Evolutionary conservation across 2,888 invertebrate species (phyloP).

Genomic region (Heliconius charithonia): DNA sequence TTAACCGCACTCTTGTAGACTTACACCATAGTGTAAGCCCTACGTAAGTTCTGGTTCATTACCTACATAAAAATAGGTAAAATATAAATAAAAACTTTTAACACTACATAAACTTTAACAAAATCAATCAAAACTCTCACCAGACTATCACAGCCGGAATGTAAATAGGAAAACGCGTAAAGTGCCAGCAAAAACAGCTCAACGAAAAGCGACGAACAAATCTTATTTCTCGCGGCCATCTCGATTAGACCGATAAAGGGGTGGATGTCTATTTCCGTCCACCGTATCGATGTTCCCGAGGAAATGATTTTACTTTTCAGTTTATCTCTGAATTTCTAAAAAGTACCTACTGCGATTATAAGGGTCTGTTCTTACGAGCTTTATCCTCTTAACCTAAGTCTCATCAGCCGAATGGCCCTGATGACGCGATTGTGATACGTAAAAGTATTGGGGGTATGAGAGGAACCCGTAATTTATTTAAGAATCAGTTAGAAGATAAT

Average conservation of each 20-base stretch:
- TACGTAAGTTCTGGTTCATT: too few relatives aligned
- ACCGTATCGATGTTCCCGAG: constrained; percentile 61
- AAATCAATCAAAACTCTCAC: neutral
- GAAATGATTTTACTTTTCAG: constrained; percentile 62
- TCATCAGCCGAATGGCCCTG: constrained; percentile 40
- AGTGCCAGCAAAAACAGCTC: constrained; percentile 26
- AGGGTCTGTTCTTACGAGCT: constrained; percentile 44
- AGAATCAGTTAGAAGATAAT: constrained; percentile 32
- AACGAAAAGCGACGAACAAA: constrained; percentile 46
- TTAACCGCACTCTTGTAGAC: too few relatives aligned
- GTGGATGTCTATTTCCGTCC: constrained; percentile 68
- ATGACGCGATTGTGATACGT: constrained; percentile 42
- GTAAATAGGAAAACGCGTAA: constrained; percentile 18
- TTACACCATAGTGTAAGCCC: too few relatives aligned
- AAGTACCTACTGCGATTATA: constrained; percentile 48
- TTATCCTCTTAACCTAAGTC: constrained; percentile 40
- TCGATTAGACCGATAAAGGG: constrained; percentile 70
- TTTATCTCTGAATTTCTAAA: constrained; percentile 61
- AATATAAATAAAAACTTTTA: neutral
- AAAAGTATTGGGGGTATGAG: constrained; percentile 41
- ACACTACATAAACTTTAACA: neutral
- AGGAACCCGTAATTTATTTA: constrained; percentile 39
- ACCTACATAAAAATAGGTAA: too few relatives aligned
- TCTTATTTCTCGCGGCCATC: constrained; percentile 60
- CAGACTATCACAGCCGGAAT: constrained; percentile 2